Percentiles rank a stretch among this genome's conserved stretches.
Conservation (phyloP, 2,888 invertebrate genomes). For the Orchesella flavescens region DNA sequence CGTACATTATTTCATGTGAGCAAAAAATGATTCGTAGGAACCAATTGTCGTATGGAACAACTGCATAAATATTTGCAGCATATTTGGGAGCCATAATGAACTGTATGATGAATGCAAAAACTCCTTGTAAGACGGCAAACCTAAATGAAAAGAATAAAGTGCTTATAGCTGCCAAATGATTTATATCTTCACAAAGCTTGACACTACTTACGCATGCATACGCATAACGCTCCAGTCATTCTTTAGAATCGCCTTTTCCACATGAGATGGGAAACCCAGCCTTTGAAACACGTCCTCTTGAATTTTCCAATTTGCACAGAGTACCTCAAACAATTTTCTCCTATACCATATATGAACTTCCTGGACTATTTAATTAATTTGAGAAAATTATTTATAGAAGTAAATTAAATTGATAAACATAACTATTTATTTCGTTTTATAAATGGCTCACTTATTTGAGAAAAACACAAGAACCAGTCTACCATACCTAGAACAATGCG, state of each 20-base stretch:
- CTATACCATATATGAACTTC: slow-evolving; percentile 62
- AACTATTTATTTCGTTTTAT: no score
- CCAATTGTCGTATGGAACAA: slow-evolving; percentile 50
- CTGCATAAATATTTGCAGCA: slow-evolving; percentile 51
- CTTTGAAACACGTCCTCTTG: slow-evolving; percentile 57
- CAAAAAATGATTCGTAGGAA: slow-evolving; percentile 39
- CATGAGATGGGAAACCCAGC: slow-evolving; percentile 44
- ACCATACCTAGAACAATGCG: no score
- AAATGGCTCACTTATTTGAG: no score
- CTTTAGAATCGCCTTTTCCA: slow-evolving; percentile 33
- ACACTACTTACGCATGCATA: slow-evolving; percentile 63
- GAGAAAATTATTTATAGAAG: no score
- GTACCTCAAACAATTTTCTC: slow-evolving; percentile 51
- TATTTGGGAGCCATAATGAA: slow-evolving; percentile 56
- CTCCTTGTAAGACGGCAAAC: not conserved
- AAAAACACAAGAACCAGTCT: slow-evolving; percentile 61
- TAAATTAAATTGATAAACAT: no score
- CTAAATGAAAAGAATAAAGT: no score
- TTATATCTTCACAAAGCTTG: no score
- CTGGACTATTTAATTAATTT: slow-evolving; percentile 51
- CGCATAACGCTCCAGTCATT: slow-evolving; percentile 36
- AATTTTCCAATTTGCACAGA: slow-evolving; percentile 58
- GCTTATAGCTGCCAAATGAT: no score
- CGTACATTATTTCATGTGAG: slow-evolving; percentile 50
- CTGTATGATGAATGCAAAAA: slow-evolving; percentile 45